Base-by-base conservation (phyloP, 2,797 vertebrate genomes). In the Alca torda region DNA sequence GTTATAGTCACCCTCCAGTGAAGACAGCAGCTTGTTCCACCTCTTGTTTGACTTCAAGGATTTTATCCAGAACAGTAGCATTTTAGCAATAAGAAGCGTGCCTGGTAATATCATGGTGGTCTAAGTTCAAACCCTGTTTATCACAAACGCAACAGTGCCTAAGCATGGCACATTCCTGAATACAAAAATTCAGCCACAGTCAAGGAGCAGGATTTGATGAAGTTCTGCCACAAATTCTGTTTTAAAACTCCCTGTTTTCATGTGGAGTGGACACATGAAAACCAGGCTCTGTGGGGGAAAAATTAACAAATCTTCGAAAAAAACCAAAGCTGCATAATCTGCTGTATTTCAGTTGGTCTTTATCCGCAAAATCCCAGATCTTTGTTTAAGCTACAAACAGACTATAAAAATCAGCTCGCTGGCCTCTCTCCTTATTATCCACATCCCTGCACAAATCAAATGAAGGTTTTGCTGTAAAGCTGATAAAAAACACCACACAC, bases 321-420 rank as follows among this genome's bases (percentile, higher is more conserved):
- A 97, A 87, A 5, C 0, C 95, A 97, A 97, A 98, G 96, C 98
- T 80, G 78, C 92, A 97, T 98, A 98, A 98, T 98, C 98, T 97
- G 95, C 94, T 96, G 96, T 97, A 97, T 98, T 98, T 97, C 97
- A 94, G 98, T 95, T 94, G 19, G 89, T 94, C 96, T 98, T 98
- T 97, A 98, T 97, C 98, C 96, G 37, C 93, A 96, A 97, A 98
- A 98, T 98, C 97, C 98, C 94, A 94, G 97, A 98, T 98, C 97
- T 98, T 98, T 98, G 97, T 98, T 98, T 98, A 98, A 98, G 96
- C 97, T 97, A 98, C 97, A 98, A 98, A 97, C 85, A 83, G 96
- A 97, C 97, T 97, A 97, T 94, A 98, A 97, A 97, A 97, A 97
- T 95, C 97, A 97, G 96, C 95, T 97, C 79, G 45, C 95, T 97